Conservation (phyloP, 2,797 vertebrate species). For the Eutrigla gurnardus region DNA sequence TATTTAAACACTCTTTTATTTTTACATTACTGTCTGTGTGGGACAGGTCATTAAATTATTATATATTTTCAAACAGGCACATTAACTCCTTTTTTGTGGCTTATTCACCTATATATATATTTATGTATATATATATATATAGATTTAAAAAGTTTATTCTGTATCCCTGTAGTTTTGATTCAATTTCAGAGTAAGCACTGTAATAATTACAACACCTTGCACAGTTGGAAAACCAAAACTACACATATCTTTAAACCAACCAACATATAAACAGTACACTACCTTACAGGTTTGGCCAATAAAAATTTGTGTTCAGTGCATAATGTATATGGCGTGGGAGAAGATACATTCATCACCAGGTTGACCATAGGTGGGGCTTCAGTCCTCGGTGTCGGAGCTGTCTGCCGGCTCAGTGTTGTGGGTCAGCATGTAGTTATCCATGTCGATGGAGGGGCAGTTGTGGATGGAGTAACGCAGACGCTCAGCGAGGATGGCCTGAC, state of each 20-base stretch:
- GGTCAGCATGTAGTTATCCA: slow-evolving; percentile 91
- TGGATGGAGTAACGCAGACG: slow-evolving; percentile 89
- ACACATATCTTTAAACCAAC: slow-evolving; percentile 60
- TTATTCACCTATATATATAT: slow-evolving; percentile 51
- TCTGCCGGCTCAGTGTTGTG: slow-evolving; percentile 86
- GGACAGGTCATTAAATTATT: slow-evolving; percentile 68
- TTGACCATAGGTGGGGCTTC: slow-evolving; percentile 46
- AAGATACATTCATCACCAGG: slow-evolving; percentile 73
- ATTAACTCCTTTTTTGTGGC: slow-evolving; percentile 64
- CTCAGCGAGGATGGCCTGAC: slow-evolving; percentile 85
- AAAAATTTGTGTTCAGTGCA: slow-evolving; percentile 80
- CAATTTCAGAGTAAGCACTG: slow-evolving; percentile 58
- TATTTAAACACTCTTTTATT: slow-evolving; percentile 79
- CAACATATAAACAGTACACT: slow-evolving; percentile 72
- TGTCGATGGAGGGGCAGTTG: slow-evolving; percentile 89
- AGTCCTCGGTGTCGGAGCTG: slow-evolving; percentile 85
- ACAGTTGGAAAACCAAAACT: slow-evolving; percentile 69
- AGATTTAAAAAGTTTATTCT: slow-evolving; percentile 52
- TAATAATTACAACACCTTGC: slow-evolving; percentile 72
- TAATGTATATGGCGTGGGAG: slow-evolving; percentile 79
- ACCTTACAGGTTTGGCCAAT: slow-evolving; percentile 79
- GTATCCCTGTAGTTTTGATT: slow-evolving; percentile 65
- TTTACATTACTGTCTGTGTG: slow-evolving; percentile 67
- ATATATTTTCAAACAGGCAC: slow-evolving; percentile 77
- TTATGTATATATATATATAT: no score